phyloP scores from a whole-genome alignment of 2,888 invertebrate species.

The Rambutsinella grinnellia region DNA sequence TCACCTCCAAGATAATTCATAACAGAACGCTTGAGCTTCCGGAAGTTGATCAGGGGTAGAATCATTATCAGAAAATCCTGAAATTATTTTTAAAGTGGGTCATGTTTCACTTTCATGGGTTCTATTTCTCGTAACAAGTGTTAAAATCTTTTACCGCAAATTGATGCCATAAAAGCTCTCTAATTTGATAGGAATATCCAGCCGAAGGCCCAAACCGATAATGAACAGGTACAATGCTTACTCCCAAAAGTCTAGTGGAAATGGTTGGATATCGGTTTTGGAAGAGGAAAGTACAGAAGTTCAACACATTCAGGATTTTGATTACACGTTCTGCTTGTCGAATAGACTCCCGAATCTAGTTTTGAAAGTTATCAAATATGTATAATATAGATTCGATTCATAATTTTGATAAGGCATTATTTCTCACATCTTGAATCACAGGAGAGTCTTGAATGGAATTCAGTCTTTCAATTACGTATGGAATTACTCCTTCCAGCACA shows the following conservation, averaged over 20 bases:
- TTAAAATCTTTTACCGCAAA: slow-evolving; percentile 50
- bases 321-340: slow-evolving; percentile 13
- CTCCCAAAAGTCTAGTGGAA: slow-evolving; percentile 33
- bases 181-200: slow-evolving; percentile 59
- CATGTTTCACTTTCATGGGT: background rate
- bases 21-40: slow-evolving; percentile 48
- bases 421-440: slow-evolving; percentile 1
- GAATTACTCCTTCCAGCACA: slow-evolving; percentile 48
- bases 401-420: background rate
- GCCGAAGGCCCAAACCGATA: slow-evolving; percentile 35
- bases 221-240: slow-evolving; percentile 52
- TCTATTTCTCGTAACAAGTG: background rate
- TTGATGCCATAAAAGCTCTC: slow-evolving; percentile 64
- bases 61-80: slow-evolving; percentile 61
- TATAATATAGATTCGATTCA: background rate
- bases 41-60: slow-evolving; percentile 58
- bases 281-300: slow-evolving; percentile 59
- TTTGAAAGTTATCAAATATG: no score
- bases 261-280: slow-evolving; percentile 61
- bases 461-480: slow-evolving; percentile 49
- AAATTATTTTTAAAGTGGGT: slow-evolving; percentile 5
- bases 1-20: background rate
- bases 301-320: slow-evolving; percentile 39
- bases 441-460: slow-evolving; percentile 10
- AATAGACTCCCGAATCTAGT: slow-evolving; percentile 38